phyloP scores from a whole-genome alignment of 2,113 vertebrate genomes.

The Eptatretus burgeri region DNA sequence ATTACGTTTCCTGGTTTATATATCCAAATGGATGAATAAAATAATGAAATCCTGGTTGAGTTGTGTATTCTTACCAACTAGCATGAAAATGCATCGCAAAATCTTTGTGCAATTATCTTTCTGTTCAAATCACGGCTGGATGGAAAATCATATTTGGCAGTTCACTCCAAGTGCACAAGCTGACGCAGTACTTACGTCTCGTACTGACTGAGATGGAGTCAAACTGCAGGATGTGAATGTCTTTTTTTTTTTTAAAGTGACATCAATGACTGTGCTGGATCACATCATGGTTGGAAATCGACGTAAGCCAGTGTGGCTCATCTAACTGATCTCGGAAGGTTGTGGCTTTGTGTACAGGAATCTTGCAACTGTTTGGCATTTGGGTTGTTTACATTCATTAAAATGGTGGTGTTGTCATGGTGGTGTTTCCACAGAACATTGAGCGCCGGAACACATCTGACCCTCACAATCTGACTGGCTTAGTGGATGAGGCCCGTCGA shows the following conservation, averaged over 20 bases:
- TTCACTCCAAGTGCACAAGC: too few relatives aligned
- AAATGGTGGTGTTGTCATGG: too few relatives aligned
- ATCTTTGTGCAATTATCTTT: too few relatives aligned
- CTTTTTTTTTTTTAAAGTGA: background rate
- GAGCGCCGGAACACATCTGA: slow-evolving; percentile 17
- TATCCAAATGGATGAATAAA: slow-evolving; percentile 16
- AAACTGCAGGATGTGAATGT: too few relatives aligned
- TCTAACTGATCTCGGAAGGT: background rate
- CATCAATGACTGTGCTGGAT: background rate
- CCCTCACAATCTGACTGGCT: slow-evolving; percentile 75
- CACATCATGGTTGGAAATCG: background rate
- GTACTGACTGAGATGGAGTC: too few relatives aligned
- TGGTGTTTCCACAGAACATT: slow-evolving; percentile 4
- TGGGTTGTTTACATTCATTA: too few relatives aligned
- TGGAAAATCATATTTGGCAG: too few relatives aligned
- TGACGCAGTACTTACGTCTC: too few relatives aligned
- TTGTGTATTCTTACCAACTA: background rate
- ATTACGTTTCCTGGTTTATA: too few relatives aligned
- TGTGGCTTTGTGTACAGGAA: background rate
- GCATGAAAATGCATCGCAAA: too few relatives aligned
- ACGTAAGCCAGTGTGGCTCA: background rate
- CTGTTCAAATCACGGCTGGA: too few relatives aligned
- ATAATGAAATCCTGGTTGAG: slow-evolving; percentile 36
- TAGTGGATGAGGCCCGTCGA: slow-evolving; percentile 66
- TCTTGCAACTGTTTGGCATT: too few relatives aligned